Percentiles rank a stretch among this genome's conserved stretches.
Evolutionary conservation across 1,140 invertebrate species (phyloP).

Genomic region (Ceratina japonica): DNA sequence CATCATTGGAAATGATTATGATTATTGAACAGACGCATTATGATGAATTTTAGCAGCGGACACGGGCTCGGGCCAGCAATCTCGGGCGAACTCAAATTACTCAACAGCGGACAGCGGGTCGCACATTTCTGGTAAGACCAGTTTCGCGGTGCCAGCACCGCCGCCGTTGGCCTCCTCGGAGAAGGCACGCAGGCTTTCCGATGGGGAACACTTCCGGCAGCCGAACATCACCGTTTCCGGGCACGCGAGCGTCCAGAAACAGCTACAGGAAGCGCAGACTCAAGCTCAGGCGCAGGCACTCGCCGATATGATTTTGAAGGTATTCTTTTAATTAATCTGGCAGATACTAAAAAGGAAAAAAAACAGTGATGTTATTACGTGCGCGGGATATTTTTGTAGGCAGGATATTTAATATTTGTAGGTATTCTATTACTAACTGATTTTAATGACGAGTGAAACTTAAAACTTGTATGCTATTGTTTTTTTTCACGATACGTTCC

Average conservation of each 20-base stretch:
- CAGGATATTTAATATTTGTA: too few species aligned
- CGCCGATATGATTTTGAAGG: conserved; percentile 78
- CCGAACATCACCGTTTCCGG: conserved; percentile 79
- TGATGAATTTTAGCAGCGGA: conserved; percentile 77
- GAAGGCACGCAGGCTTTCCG: conserved; percentile 82
- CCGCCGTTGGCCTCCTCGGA: conserved; percentile 79
- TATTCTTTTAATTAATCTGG: conserved; percentile 35
- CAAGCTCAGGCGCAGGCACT: conserved; percentile 79
- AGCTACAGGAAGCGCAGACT: conserved; percentile 81
- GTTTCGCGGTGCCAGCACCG: conserved; percentile 82
- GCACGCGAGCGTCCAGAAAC: conserved; percentile 75
- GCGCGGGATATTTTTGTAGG: too few species aligned
- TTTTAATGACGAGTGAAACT: too few species aligned
- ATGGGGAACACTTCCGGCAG: conserved; percentile 83
- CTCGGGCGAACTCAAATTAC: conserved; percentile 78
- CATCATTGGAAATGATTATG: too few species aligned
- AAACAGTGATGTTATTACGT: too few species aligned
- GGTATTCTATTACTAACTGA: too few species aligned
- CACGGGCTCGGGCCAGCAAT: conserved; percentile 77
- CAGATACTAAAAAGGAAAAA: neutral
- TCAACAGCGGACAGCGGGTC: conserved; percentile 75
- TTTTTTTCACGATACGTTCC: neutral
- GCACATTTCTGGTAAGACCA: conserved; percentile 79
- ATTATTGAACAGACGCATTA: too few species aligned
- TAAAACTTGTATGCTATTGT: too few species aligned